A percentile compares a stretch with the other conserved stretches of the same genome.
phyloP scores from a whole-genome alignment of 2,113 vertebrate genomes.

The Cephalopterus ornatus region DNA sequence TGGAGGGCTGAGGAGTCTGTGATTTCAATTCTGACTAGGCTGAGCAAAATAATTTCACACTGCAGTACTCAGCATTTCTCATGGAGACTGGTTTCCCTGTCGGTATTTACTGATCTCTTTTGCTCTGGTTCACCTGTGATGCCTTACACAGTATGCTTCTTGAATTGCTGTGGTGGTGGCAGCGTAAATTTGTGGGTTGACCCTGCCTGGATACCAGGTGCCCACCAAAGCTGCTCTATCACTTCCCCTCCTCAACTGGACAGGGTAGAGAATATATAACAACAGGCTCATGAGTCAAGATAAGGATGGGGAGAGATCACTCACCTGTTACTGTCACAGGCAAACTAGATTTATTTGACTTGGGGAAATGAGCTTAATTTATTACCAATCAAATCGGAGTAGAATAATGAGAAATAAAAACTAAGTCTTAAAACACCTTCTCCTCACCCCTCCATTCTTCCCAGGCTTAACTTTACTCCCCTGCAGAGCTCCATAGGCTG shows the following conservation, averaged over 20 bases:
- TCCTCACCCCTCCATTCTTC: no score
- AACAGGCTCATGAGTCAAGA: not conserved
- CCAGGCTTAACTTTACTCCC: no score
- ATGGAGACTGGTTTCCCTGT: not conserved
- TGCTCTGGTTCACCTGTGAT: not conserved
- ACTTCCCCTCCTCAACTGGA: no score
- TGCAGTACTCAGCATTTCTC: not conserved
- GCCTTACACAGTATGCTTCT: not conserved
- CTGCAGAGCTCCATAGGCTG: no score
- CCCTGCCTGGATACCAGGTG: not conserved
- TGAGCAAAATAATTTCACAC: not conserved
- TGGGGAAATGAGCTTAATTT: not conserved
- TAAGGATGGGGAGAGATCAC: accelerated
- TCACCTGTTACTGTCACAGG: not conserved
- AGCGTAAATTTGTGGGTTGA: not conserved
- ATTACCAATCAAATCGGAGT: not conserved
- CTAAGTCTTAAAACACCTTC: no score
- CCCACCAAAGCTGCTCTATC: not conserved
- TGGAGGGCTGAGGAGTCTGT: not conserved
- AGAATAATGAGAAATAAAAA: not conserved
- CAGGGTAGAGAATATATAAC: not conserved
- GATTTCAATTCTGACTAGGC: not conserved
- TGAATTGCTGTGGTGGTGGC: not conserved
- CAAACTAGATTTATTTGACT: not conserved
- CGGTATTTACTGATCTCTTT: not conserved